phyloP scores from a whole-genome alignment of 2,888 invertebrate species.

The Conus canariensis region DNA sequence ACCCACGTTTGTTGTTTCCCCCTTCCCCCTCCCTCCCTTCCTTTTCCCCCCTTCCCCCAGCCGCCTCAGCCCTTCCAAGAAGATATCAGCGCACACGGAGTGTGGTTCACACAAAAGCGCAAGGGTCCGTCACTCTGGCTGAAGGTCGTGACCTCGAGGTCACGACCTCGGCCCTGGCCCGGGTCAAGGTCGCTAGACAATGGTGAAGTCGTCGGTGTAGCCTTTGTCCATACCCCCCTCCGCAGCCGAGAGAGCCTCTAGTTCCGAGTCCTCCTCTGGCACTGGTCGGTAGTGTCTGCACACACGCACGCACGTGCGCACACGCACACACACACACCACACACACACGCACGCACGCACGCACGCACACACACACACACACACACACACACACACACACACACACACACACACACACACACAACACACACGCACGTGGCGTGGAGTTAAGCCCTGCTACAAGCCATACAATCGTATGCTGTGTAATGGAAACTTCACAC shows the following conservation, averaged over 20 bases:
- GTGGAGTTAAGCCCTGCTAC: too few species aligned
- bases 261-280: slow-evolving; percentile 55
- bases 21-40: neutral
- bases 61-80: too few species aligned
- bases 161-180: neutral
- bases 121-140: too few species aligned
- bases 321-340: neutral
- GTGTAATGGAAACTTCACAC: too few species aligned
- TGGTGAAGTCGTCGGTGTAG: slow-evolving; percentile 72
- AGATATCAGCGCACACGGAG: too few species aligned
- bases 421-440: too few species aligned
- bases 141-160: too few species aligned
- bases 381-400: slow-evolving; percentile 13
- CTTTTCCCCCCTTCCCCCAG: too few species aligned
- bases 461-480: too few species aligned
- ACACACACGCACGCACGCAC: neutral
- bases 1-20: neutral
- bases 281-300: slow-evolving; percentile 66
- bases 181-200: slow-evolving; percentile 57
- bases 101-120: too few species aligned
- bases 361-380: neutral
- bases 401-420: too few species aligned
- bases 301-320: neutral
- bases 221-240: slow-evolving; percentile 60
- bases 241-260: slow-evolving; percentile 46